Base-by-base conservation (phyloP, 2,797 vertebrate species). In the Helicolenus hilgendorfi region DNA sequence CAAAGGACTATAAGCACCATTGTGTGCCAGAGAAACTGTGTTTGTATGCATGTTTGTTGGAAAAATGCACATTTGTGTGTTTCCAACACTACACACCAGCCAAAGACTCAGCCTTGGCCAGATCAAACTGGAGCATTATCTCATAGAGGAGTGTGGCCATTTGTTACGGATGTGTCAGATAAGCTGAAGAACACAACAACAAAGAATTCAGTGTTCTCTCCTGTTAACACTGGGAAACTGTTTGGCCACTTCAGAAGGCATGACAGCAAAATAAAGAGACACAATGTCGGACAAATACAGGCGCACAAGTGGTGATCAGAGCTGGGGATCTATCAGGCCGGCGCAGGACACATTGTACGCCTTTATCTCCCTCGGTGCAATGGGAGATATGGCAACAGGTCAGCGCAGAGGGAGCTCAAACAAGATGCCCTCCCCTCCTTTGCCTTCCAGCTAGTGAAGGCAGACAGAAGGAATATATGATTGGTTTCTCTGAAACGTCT, bases 241-340 rank as follows among this genome's bases (percentile, higher is more conserved):
- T 74, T 27, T 35, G 76, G 70, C 36, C 20, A 67, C 78, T 68
- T 93, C 74, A 87, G 10, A 77, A 72, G 70, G 45, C 45, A 72
- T 79, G 80, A 86, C 73, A 65, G 62, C 33, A 69, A 80, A 73
- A 76, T 84, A 87, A 83, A 88, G 72, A 80, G 85, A 88, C 71
- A 74, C 84, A 92, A 90, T 92, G 85, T 85, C 15, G 10, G 49
- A 83, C 72, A 84, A 85, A 88, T 29, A 64, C 58, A 81, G 45
- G 9, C 15, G 10, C 22, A 13, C 26, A 60, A 31, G 22, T 55
- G 15, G 72, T 53, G 71, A 72, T 87, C 69, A 81, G 58, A 53
- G 26, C 64, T 65, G 60, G 9, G 35, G 35, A 88, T 92, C 36
- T 84, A 62, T 81, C 74, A 76, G 73, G 3, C 65, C 2, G 14